Conservation (phyloP, 2,888 invertebrate species). For the Sipha maydis region DNA sequence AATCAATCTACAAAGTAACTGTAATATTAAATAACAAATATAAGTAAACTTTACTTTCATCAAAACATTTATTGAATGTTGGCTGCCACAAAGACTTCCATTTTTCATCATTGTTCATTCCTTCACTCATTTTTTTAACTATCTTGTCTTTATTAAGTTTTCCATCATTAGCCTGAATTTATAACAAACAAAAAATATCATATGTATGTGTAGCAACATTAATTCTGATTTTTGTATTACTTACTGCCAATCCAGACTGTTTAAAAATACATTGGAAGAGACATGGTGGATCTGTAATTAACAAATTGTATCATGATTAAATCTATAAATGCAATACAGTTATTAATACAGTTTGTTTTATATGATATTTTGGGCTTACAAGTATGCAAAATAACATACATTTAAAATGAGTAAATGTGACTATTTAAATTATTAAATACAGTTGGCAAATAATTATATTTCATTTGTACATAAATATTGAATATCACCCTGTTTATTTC, state of each 20-base stretch:
- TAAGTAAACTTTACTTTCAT: slow-evolving; percentile 48
- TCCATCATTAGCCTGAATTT: slow-evolving; percentile 54
- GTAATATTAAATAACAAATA: too few species aligned
- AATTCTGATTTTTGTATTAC: slow-evolving; percentile 12
- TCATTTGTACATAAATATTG: too few species aligned
- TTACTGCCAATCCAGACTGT: slow-evolving; percentile 64
- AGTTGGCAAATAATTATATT: too few species aligned
- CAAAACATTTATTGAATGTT: slow-evolving; percentile 61
- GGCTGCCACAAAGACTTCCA: slow-evolving; percentile 59
- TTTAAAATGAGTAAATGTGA: too few species aligned
- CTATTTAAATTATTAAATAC: too few species aligned
- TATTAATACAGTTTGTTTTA: too few species aligned
- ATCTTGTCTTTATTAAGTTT: slow-evolving; percentile 60
- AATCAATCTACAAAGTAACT: background rate
- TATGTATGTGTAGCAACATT: background rate
- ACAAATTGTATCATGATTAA: background rate
- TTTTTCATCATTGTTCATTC: slow-evolving; percentile 50
- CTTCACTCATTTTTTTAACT: slow-evolving; percentile 56
- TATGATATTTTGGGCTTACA: too few species aligned
- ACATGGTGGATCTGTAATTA: slow-evolving; percentile 63
- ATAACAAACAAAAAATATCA: slow-evolving; percentile 61
- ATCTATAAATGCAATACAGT: too few species aligned
- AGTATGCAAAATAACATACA: too few species aligned
- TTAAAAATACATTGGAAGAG: slow-evolving; percentile 64
- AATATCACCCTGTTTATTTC: too few species aligned